These are phyloP conservation scores for Odontamblyopus lacepedii DNA, from an alignment of 2,797 vertebrate species.

Conservation along the genomic window DNA sequence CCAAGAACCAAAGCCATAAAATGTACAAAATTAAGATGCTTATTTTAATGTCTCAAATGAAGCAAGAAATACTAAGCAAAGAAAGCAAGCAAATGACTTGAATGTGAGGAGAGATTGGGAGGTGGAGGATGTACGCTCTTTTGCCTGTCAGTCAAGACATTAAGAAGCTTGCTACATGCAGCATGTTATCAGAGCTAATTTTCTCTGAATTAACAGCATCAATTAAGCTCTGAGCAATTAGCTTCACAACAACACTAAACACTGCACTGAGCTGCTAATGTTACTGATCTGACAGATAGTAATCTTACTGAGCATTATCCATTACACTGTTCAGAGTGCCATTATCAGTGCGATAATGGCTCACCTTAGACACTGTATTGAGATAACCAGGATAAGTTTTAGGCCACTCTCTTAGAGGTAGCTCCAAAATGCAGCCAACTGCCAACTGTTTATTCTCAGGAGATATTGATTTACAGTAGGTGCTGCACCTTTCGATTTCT, in stretches of 20 bases:
- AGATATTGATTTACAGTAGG: slow-evolving; percentile 73
- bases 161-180: slow-evolving; percentile 70
- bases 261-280: slow-evolving; percentile 64
- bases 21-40: slow-evolving; percentile 45
- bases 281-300: slow-evolving; percentile 63
- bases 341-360: slow-evolving; percentile 36
- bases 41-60: slow-evolving; percentile 42
- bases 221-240: slow-evolving; percentile 78
- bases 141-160: slow-evolving; percentile 71
- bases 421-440: slow-evolving; percentile 45
- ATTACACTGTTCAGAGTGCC: slow-evolving; percentile 34
- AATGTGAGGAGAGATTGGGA: slow-evolving; percentile 51
- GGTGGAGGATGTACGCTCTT: slow-evolving; percentile 63
- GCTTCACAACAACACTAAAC: slow-evolving; percentile 70
- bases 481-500: slow-evolving; percentile 76
- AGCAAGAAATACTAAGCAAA: slow-evolving; percentile 41
- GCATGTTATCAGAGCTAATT: slow-evolving; percentile 74
- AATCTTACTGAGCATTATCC: slow-evolving; percentile 61
- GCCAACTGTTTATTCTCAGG: slow-evolving; percentile 57
- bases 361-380: slow-evolving; percentile 25
- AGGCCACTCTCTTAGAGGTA: slow-evolving; percentile 25
- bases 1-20: slow-evolving; percentile 66
- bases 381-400: slow-evolving; percentile 21
- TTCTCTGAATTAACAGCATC: slow-evolving; percentile 70
- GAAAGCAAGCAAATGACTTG: slow-evolving; percentile 62